phyloP scores from a whole-genome alignment of 2,113 vertebrate genomes.

The Chloropsis cyanopogon region DNA sequence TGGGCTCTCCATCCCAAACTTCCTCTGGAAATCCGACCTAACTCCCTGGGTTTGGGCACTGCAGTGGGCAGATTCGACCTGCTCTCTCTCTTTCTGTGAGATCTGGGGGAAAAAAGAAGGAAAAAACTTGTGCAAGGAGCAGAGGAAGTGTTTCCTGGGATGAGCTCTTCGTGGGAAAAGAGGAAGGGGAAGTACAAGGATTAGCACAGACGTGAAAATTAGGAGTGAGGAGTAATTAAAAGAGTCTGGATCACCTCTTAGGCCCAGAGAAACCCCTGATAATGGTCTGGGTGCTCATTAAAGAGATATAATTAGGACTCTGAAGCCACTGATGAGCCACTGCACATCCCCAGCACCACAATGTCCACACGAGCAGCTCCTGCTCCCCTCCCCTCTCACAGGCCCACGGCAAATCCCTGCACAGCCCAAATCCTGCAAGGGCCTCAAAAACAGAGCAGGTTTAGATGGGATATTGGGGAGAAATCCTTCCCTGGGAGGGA shows the following conservation, averaged over 20 bases:
- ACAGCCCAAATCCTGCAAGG: not conserved
- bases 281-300: slow-evolving; percentile 43
- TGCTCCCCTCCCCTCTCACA: not conserved
- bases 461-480: not conserved
- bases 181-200: not conserved
- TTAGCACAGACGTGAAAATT: not conserved
- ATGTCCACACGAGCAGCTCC: not conserved
- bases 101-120: not conserved
- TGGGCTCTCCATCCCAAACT: not conserved
- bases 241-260: not conserved
- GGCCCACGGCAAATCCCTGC: not conserved
- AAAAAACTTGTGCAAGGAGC: not conserved
- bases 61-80: not conserved
- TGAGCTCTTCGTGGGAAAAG: not conserved
- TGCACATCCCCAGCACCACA: not conserved
- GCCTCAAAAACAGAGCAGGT: not conserved
- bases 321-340: not conserved
- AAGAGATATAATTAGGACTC: slow-evolving; percentile 26
- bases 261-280: slow-evolving; percentile 21
- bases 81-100: fast-evolving
- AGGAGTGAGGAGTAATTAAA: slow-evolving; percentile 20
- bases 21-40: not conserved
- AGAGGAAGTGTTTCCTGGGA: not conserved
- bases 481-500: not conserved
- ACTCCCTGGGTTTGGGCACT: too few species aligned